Base-by-base conservation (phyloP, 2,797 vertebrate genomes). In the Enteromius afrohamiltoni region DNA sequence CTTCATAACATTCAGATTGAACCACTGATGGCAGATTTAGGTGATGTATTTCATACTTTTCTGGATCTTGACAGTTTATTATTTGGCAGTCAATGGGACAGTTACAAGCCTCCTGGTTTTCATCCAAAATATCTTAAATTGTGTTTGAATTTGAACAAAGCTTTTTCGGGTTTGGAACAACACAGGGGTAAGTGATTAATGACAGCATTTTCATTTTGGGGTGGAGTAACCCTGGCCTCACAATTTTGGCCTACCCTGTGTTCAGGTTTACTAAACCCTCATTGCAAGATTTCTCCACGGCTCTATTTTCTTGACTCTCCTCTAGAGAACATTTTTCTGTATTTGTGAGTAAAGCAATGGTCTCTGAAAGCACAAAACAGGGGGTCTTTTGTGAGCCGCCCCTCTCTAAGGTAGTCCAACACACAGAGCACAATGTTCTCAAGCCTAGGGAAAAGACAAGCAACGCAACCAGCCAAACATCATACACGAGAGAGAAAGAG, bases 401-500 rank as follows among this genome's bases (percentile, higher is more conserved):
- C 78, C 70, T 45, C 64, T 81, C 80, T 67, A 47, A 86, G 79
- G 79, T 87, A 73, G 64, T 76, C 73, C 51, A 73, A 82, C 83
- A 92, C 91, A 93, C 86, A 45, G 80, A 55, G 68, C 49, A 86
- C 88, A 90, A 85, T 91, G 90, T 93, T 92, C 85, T 69, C 68
- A 77, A 82, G 83, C 85, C 67, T 73, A 85, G 81, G 17, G 34
- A 80, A 78, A 88, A 86, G 85, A 89, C 88, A 89, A 74, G 80
- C 77, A 82, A 53, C 40, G 37, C 29, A 78, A 86, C 77, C 58
- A 79, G 73, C 60, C 80, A 75, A 87, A 71, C 77, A 83, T 79
- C 82, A 86, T 19, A 17, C n/a, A 87, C 51, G 21, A 76, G 70
- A 85, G 79, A 85, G 80, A 37, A 76, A 53, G 42, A 34, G 4